Evolutionary conservation across 2,888 invertebrate species (phyloP).

Genomic region (Rhorus exstirpatorius): DNA sequence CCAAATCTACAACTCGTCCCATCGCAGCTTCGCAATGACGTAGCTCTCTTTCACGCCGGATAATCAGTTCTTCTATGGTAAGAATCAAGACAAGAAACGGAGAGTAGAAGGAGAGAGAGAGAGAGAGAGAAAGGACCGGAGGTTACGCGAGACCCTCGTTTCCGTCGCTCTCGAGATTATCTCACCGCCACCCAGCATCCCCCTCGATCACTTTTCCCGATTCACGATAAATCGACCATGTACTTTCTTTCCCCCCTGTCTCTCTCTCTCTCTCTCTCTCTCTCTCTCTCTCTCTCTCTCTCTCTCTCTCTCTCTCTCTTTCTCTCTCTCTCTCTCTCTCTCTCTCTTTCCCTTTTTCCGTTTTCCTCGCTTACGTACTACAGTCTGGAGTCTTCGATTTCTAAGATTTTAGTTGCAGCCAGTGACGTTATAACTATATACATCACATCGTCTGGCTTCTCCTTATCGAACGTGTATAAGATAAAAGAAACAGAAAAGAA

Average conservation of each 20-base stretch:
- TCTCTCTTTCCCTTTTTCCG: neutral
- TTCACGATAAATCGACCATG: constrained; percentile 67
- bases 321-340: constrained; percentile 13
- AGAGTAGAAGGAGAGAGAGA: constrained; percentile 13
- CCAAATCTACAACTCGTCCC: too few species aligned
- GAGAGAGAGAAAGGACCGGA: constrained; percentile 70
- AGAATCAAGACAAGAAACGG: constrained; percentile 49
- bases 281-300: constrained; percentile 2
- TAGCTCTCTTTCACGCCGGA: constrained; percentile 25
- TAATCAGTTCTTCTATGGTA: constrained; percentile 42
- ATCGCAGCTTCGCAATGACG: neutral
- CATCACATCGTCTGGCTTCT: constrained; percentile 42
- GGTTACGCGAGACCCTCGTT: constrained; percentile 74
- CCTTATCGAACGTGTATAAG: constrained; percentile 27
- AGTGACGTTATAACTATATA: constrained; percentile 24
- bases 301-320: constrained; percentile 8
- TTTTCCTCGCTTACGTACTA: constrained; percentile 6
- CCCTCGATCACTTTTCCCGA: constrained; percentile 66
- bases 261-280: neutral
- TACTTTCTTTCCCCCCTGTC: too few species aligned
- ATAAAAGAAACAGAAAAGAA: neutral
- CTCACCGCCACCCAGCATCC: constrained; percentile 59
- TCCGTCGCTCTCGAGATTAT: constrained; percentile 74
- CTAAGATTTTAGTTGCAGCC: constrained; percentile 47
- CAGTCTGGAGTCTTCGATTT: constrained; percentile 60